phyloP scores from a whole-genome alignment of 2,113 vertebrate species.

The Centropus bengalensis region DNA sequence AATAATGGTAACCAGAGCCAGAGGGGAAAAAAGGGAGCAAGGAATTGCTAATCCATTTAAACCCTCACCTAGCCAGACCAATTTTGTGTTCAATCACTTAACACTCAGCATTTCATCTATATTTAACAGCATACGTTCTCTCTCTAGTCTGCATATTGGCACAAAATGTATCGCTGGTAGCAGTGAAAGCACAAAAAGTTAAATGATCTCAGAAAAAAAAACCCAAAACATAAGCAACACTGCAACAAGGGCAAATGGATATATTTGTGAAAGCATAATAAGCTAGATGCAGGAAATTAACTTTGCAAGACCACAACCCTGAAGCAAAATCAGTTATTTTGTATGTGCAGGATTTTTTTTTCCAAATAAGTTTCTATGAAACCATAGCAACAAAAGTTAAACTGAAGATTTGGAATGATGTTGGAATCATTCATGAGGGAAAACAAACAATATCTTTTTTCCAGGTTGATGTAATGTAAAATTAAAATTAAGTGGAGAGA shows the following conservation, averaged over 20 bases:
- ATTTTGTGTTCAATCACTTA: neutral
- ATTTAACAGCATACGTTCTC: neutral
- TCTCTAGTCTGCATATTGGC: neutral
- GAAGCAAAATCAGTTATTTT: constrained; percentile 47
- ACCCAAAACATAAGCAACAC: neutral
- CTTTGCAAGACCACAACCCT: neutral
- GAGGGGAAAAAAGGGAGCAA: neutral
- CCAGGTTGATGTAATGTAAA: neutral
- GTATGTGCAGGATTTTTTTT: neutral
- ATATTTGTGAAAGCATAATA: neutral
- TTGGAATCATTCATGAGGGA: constrained; percentile 15
- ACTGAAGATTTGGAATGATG: constrained; percentile 38
- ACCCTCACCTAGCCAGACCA: neutral
- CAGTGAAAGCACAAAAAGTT: neutral
- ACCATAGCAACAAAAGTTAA: constrained; percentile 20
- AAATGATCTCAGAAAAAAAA: neutral
- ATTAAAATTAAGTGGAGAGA: neutral
- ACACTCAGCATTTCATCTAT: neutral
- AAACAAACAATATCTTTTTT: neutral
- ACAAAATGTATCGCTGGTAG: neutral
- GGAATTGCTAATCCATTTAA: neutral
- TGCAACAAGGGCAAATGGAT: neutral
- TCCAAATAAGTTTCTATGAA: constrained; percentile 51
- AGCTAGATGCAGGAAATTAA: neutral
- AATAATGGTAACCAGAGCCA: constrained; percentile 19